phyloP scores from a whole-genome alignment of 2,113 vertebrate genomes.

The Ictalurus furcatus region DNA sequence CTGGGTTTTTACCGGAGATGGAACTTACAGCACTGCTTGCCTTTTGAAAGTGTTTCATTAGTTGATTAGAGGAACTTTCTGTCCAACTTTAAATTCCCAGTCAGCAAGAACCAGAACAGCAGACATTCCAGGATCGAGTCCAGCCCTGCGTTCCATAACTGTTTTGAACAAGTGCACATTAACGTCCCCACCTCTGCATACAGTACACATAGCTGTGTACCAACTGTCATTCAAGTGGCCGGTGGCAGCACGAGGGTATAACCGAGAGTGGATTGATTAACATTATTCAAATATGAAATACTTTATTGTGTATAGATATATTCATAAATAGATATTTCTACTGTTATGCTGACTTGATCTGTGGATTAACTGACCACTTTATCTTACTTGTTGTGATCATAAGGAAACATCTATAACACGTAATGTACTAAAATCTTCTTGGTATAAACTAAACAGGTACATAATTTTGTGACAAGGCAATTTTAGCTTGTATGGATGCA shows the following conservation, averaged over 20 bases:
- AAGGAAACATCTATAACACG: background rate
- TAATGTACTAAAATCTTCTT: background rate
- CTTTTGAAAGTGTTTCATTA: background rate
- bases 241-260: background rate
- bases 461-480: background rate
- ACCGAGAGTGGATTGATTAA: background rate
- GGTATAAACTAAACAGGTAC: too few species aligned
- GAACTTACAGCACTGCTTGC: background rate
- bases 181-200: background rate
- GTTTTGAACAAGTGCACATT: slow-evolving; percentile 5
- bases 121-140: slow-evolving; percentile 13
- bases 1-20: background rate
- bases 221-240: background rate
- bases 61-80: background rate
- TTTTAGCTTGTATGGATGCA: background rate
- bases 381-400: background rate
- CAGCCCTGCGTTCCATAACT: slow-evolving; percentile 20
- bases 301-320: background rate
- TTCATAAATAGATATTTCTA: background rate
- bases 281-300: background rate
- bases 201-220: background rate
- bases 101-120: slow-evolving; percentile 20
- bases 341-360: background rate
- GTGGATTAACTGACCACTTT: background rate
- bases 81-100: background rate